A percentile compares a stretch with the other conserved stretches of the same genome.
phyloP scores from a whole-genome alignment of 2,113 vertebrate genomes.

The Piprites chloris region DNA sequence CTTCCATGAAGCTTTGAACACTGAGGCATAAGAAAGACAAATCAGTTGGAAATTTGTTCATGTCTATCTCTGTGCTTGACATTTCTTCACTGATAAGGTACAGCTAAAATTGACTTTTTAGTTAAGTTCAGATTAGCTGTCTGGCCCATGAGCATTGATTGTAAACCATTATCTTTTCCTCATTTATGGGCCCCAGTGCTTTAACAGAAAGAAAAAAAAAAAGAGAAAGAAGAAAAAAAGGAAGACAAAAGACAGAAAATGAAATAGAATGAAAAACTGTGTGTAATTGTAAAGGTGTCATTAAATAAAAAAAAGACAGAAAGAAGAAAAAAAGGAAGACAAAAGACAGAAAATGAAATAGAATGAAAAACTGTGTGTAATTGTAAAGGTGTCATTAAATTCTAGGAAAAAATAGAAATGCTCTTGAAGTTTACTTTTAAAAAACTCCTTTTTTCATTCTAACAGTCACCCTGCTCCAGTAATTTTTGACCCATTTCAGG shows the following conservation, averaged over 20 bases:
- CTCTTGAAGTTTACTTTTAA: neutral
- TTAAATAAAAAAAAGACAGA: conserved; percentile 9
- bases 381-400: neutral
- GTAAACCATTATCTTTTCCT: conserved; percentile 64
- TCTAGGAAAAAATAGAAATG: conserved; percentile 1
- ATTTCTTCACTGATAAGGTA: conserved; percentile 74
- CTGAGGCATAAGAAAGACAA: conserved; percentile 53
- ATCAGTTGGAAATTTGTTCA: conserved; percentile 67
- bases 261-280: neutral
- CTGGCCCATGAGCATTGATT: conserved; percentile 48
- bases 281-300: neutral
- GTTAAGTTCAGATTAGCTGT: conserved; percentile 70
- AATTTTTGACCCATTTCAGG: neutral
- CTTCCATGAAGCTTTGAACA: conserved; percentile 62
- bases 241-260: neutral
- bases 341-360: neutral
- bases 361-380: neutral
- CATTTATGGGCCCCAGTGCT: neutral
- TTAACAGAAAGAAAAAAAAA: neutral
- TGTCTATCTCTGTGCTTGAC: conserved; percentile 70
- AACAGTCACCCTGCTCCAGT: neutral
- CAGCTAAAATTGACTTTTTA: conserved; percentile 75
- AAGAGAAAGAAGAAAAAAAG: neutral
- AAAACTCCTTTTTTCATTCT: neutral
- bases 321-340: neutral